Percentiles rank a stretch among this genome's conserved stretches.
Conservation (phyloP, 2,797 vertebrate species). For the Falco concolor region DNA sequence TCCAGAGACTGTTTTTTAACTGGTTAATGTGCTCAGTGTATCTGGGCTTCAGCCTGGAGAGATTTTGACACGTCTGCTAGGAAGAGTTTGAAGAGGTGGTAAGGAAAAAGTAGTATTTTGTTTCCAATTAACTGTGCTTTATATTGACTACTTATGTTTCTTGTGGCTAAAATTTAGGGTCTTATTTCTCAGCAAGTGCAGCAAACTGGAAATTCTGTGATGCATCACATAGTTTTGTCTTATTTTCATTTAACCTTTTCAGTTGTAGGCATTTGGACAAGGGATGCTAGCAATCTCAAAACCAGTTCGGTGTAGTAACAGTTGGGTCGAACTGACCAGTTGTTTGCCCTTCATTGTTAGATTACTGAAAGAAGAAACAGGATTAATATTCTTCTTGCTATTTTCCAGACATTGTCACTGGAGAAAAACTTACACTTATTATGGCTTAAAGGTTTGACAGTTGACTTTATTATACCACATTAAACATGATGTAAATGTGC, state of each 20-base stretch:
- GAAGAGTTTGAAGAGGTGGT: background rate
- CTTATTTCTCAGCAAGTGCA: background rate
- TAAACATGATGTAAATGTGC: constrained; percentile 22
- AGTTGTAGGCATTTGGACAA: background rate
- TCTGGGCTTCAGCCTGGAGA: background rate
- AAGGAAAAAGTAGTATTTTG: background rate
- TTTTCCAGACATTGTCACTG: background rate
- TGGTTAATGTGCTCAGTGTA: background rate
- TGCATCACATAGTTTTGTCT: background rate
- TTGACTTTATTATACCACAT: constrained; percentile 2
- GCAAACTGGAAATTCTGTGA: background rate
- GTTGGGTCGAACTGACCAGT: background rate
- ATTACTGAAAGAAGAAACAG: background rate
- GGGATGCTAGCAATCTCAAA: background rate
- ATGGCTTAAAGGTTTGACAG: background rate
- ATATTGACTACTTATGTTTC: background rate
- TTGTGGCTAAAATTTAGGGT: background rate
- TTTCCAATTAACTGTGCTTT: background rate
- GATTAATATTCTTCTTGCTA: background rate
- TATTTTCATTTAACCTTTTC: background rate
- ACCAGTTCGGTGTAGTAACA: background rate
- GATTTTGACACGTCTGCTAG: background rate
- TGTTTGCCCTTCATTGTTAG: background rate
- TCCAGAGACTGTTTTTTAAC: background rate
- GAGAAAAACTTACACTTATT: background rate